A percentile compares a stretch with the other conserved stretches of the same genome.
phyloP scores from a whole-genome alignment of 2,888 invertebrate species.

The Venusia cambrica region DNA sequence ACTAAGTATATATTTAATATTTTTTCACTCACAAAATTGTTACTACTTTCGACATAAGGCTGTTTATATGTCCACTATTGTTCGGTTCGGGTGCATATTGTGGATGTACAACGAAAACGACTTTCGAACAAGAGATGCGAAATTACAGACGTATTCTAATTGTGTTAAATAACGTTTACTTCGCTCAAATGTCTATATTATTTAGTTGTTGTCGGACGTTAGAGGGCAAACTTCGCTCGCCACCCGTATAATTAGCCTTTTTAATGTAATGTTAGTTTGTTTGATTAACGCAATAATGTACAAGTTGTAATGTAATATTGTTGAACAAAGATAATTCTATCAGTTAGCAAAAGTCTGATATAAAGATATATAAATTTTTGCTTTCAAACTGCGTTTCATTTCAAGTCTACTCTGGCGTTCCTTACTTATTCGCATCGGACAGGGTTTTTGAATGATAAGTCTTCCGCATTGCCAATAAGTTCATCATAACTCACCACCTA shows the following conservation, averaged over 20 bases:
- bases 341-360: slow-evolving; percentile 73
- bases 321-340: slow-evolving; percentile 50
- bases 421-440: no score
- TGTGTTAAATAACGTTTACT: no score
- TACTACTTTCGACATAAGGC: no score
- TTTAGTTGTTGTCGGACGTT: slow-evolving; percentile 6
- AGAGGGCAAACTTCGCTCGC: slow-evolving; percentile 4
- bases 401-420: slow-evolving; percentile 3
- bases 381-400: slow-evolving; percentile 52
- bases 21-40: no score
- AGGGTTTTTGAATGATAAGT: slow-evolving; percentile 13
- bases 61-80: no score
- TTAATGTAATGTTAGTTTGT: slow-evolving; percentile 39
- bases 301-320: slow-evolving; percentile 43
- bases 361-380: slow-evolving; percentile 63
- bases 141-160: no score
- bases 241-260: slow-evolving; percentile 22
- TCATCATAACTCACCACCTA: no score
- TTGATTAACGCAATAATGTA: slow-evolving; percentile 44
- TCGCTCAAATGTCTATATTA: slow-evolving; percentile 4
- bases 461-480: no score
- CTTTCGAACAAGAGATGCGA: no score
- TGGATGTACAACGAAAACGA: no score
- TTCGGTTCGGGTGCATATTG: no score
- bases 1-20: slow-evolving; percentile 25